Evolutionary conservation across 2,888 invertebrate genomes (phyloP), one percentile per base, ranked within the genome.

Genomic region (Nemotelus pantherinus): DNA sequence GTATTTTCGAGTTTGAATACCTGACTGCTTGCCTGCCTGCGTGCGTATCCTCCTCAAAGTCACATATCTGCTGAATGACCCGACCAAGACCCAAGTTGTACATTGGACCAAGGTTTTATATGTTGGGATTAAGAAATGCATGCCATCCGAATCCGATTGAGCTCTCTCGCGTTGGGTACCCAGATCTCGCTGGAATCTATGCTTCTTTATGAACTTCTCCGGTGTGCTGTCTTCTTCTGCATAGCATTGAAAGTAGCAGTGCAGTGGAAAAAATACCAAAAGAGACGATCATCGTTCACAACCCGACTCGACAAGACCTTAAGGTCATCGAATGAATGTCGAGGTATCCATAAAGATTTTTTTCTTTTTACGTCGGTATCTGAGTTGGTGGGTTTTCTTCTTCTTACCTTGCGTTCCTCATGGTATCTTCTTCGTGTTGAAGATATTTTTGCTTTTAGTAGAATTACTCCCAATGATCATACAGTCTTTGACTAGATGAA

Each of bases 271-370:
- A 10, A 45, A 65, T 50, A 50, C 2, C 3, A 43, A 55, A 70
- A 70, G 3, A 70, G 3, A 50, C 41, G 50, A 70, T 43, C 63
- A 63, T 7, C 7, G 47, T n/a, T 25, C 67, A 67, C 9, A 67
- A 25, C 67, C 63, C 25, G 48, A 70, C 41, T 25, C 25, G 25
- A 5, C 74, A 47, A 74, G 74, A 74, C 74, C 74, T 74, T 60
- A 74, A 74, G 74, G 74, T 74, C 74, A 74, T 60, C 74, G 50
- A 74, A 74, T 74, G 74, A 74, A 74, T 74, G 74, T 74, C 50
- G 74, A 74, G 74, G 74, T 60, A 74, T 50, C 60, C 74, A 74
- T 74, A 74, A 74, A 60, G 63, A 74, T 74, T 60, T 60, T 74
- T 55, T 74, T n/a, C n/a, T 50, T 60, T 53, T 45, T 3, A 5